Evolutionary conservation across 1,140 invertebrate genomes (phyloP).

Genomic region (Pseudachorutes palmiensis): DNA sequence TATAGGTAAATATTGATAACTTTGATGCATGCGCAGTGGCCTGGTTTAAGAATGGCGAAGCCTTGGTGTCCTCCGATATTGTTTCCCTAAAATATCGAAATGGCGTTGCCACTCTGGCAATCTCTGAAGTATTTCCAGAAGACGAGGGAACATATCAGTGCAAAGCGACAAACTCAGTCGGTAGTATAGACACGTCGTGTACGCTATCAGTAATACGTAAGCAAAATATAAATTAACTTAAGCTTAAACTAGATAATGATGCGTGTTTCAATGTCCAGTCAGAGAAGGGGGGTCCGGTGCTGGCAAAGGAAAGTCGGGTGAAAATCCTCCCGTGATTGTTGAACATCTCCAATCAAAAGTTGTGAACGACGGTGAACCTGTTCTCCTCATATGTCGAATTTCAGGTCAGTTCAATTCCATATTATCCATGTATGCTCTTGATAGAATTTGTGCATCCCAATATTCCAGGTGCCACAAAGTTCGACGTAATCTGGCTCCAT

Average conservation of each 20-base stretch:
- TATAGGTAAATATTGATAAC: too few species aligned
- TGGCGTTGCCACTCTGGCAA: slow-evolving; percentile 71
- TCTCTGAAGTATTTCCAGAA: slow-evolving; percentile 87
- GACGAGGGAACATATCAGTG: slow-evolving; percentile 83
- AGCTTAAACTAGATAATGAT: too few species aligned
- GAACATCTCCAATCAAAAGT: slow-evolving; percentile 69
- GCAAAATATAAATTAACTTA: too few species aligned
- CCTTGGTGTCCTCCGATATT: slow-evolving; percentile 67
- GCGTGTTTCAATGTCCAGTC: slow-evolving; percentile 28
- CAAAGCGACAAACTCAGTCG: slow-evolving; percentile 81
- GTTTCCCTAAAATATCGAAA: slow-evolving; percentile 85
- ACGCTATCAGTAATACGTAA: slow-evolving; percentile 73
- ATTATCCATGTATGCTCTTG: too few species aligned
- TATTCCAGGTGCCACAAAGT: slow-evolving; percentile 69
- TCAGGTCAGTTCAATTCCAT: slow-evolving; percentile 50
- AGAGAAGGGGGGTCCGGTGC: slow-evolving; percentile 54
- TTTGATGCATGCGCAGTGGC: not conserved
- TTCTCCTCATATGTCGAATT: slow-evolving; percentile 75
- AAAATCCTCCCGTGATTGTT: slow-evolving; percentile 71
- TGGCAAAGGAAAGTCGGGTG: slow-evolving; percentile 49
- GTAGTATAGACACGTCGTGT: slow-evolving; percentile 69
- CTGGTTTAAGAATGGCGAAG: slow-evolving; percentile 73
- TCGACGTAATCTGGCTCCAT: slow-evolving; percentile 90
- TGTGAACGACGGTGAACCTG: slow-evolving; percentile 76
- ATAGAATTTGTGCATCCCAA: slow-evolving; percentile 16